Conservation (phyloP, 92 coral and sea anemone genomes). For the Paragorgia papillata region DNA sequence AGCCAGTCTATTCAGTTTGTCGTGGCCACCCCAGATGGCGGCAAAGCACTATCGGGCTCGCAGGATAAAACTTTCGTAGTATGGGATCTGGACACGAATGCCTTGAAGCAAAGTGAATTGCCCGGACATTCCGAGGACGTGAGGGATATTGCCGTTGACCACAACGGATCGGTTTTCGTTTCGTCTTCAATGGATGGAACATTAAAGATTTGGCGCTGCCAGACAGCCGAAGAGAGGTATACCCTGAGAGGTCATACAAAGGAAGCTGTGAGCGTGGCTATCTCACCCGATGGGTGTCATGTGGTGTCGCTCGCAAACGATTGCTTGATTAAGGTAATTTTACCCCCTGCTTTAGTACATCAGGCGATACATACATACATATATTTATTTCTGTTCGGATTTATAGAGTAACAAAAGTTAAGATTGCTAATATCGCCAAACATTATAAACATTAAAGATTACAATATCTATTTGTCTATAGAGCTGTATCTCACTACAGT, state of each 20-base stretch:
- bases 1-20: constrained; percentile 55
- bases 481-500: no score
- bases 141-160: constrained; percentile 37
- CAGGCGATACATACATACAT: no score
- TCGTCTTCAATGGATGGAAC: constrained; percentile 57
- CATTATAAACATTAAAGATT: no score
- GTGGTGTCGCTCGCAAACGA: constrained; percentile 58
- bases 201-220: constrained; percentile 57
- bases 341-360: no score
- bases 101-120: constrained; percentile 24
- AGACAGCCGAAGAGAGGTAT: constrained; percentile 23
- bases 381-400: no score
- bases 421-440: no score
- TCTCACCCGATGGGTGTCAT: constrained; percentile 29
- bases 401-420: no score
- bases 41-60: constrained; percentile 57
- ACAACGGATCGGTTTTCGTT: constrained; percentile 40
- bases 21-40: constrained; percentile 42
- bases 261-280: constrained; percentile 47
- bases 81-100: constrained; percentile 47
- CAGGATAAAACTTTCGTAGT: constrained; percentile 58
- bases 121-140: constrained; percentile 53
- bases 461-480: no score
- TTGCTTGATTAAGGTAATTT: constrained; percentile 44
- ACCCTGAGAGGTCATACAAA: constrained; percentile 52